Percentiles rank a stretch among this genome's conserved stretches.
phyloP scores from a whole-genome alignment of 1,140 invertebrate species.

The Drosophila micromelanica region DNA sequence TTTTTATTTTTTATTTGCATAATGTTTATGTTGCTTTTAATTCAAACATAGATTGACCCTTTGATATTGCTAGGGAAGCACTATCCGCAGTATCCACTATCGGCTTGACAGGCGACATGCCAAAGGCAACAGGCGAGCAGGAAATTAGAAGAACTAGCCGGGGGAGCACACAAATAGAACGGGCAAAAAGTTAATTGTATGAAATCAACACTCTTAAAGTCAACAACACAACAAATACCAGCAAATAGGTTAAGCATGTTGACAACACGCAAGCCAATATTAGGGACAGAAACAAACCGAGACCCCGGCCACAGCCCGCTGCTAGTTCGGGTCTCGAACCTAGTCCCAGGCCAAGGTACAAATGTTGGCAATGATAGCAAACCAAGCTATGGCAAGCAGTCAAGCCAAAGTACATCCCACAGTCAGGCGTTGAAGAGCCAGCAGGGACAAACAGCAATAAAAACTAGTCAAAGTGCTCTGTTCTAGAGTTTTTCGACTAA shows the following conservation, averaged over 20 bases:
- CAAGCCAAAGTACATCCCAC: constrained; percentile 22
- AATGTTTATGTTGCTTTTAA: not conserved
- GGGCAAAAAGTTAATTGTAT: constrained; percentile 81
- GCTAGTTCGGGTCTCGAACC: not conserved
- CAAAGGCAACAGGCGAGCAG: constrained; percentile 31
- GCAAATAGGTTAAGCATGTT: constrained; percentile 69
- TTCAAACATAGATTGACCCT: constrained; percentile 37
- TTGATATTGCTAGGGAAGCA: constrained; percentile 2
- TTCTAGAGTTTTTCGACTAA: too few species aligned
- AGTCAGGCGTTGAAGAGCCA: constrained; percentile 57
- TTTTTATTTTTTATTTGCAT: too few species aligned
- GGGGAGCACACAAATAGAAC: constrained; percentile 65
- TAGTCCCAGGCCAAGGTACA: not conserved
- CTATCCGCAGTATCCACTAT: not conserved
- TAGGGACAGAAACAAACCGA: constrained; percentile 50
- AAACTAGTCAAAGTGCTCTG: not conserved
- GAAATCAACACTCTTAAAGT: constrained; percentile 80
- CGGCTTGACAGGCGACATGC: not conserved
- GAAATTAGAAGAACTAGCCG: constrained; percentile 61
- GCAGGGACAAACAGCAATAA: constrained; percentile 51
- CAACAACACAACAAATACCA: constrained; percentile 64
- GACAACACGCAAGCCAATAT: constrained; percentile 79
- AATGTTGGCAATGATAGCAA: constrained; percentile 12
- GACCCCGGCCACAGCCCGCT: constrained; percentile 9
- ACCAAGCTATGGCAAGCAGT: constrained; percentile 9